A percentile compares a stretch with the other conserved stretches of the same genome.
Conservation (phyloP, 1,140 invertebrate species). For the Plutomurus gul region DNA sequence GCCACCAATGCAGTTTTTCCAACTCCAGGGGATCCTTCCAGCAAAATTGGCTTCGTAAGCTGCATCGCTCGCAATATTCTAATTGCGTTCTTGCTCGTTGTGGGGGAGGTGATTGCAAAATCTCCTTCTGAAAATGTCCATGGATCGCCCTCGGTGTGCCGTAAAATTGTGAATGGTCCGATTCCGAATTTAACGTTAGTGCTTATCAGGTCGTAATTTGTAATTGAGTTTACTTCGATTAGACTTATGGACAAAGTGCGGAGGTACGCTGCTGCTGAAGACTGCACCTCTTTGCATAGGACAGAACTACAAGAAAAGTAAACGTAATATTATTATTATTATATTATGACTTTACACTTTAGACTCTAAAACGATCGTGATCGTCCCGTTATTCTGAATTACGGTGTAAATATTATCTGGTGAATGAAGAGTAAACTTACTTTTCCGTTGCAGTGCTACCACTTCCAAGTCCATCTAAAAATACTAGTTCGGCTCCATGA, state of each 20-base stretch:
- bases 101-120: slow-evolving; percentile 80
- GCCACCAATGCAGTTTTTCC: slow-evolving; percentile 95
- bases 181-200: background rate
- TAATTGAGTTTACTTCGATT: background rate
- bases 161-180: slow-evolving; percentile 29
- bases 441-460: slow-evolving; percentile 68
- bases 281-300: background rate
- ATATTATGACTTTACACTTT: background rate
- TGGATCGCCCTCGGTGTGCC: background rate
- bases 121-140: background rate
- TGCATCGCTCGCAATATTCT: slow-evolving; percentile 85
- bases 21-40: slow-evolving; percentile 97
- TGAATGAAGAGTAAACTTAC: slow-evolving; percentile 54
- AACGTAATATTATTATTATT: background rate
- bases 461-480: slow-evolving; percentile 86
- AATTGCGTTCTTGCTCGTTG: slow-evolving; percentile 79
- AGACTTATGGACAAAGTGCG: background rate
- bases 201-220: background rate
- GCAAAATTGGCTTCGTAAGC: slow-evolving; percentile 82
- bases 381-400: too few species aligned
- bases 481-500: slow-evolving; percentile 87
- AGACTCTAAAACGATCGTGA: too few species aligned
- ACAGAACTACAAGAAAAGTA: background rate
- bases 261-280: background rate
- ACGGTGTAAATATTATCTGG: background rate